Conservation (phyloP, 2,888 invertebrate genomes). For the Tetragonula carbonaria region DNA sequence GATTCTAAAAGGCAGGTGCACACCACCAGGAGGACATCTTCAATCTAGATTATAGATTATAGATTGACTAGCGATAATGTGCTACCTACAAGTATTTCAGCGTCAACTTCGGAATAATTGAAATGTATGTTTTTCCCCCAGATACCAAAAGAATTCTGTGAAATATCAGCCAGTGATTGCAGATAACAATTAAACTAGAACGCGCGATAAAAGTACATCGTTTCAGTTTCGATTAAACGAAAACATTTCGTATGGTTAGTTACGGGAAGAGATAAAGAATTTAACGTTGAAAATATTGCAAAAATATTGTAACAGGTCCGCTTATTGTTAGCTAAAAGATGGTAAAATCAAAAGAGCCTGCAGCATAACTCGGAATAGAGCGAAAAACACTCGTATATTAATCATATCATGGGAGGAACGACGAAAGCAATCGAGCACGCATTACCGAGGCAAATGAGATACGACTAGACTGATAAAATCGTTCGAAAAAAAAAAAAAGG, state of each 20-base stretch:
- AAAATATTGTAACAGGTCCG: background rate
- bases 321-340: background rate
- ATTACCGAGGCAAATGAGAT: constrained; percentile 52
- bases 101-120: background rate
- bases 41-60: constrained; percentile 45
- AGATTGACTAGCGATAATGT: constrained; percentile 36
- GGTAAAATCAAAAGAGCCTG: background rate
- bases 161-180: background rate
- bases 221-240: background rate
- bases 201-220: background rate
- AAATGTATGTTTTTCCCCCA: background rate
- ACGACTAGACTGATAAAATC: constrained; percentile 41
- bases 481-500: constrained; percentile 18
- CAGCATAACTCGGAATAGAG: background rate
- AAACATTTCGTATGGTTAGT: background rate
- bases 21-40: constrained; percentile 59
- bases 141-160: background rate
- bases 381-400: background rate
- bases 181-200: background rate
- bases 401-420: background rate
- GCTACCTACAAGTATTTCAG: no score
- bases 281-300: background rate
- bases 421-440: constrained; percentile 38
- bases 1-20: constrained; percentile 66
- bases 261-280: background rate